These are phyloP conservation scores for Artibeus jamaicensis DNA, from an alignment of 2,797 vertebrate species.

Conservation along the genomic window DNA sequence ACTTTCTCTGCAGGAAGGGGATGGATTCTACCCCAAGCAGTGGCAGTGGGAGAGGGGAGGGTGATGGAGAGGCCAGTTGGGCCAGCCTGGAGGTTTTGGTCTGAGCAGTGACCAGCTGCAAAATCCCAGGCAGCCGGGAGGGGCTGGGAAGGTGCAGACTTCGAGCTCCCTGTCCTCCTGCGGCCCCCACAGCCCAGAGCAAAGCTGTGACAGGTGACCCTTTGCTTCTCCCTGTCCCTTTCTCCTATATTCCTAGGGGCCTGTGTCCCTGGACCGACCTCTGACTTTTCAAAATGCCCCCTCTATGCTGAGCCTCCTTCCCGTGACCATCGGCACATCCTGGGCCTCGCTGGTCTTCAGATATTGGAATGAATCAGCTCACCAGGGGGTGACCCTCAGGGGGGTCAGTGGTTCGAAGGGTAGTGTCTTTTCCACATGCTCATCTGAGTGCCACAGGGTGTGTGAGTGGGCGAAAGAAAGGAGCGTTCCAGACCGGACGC, in stretches of 20 bases:
- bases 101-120: rapidly evolving
- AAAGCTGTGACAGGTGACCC: rapidly evolving
- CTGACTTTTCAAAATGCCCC: not conserved
- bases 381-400: rapidly evolving
- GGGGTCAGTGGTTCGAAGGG: not conserved
- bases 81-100: rapidly evolving
- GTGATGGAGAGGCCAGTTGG: rapidly evolving
- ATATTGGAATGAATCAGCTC: not conserved
- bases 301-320: not conserved
- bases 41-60: too few species aligned
- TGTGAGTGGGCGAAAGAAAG: rapidly evolving
- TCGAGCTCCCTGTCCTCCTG: rapidly evolving
- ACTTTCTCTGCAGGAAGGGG: rapidly evolving
- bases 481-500: not conserved
- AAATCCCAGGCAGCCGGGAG: rapidly evolving
- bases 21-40: not conserved
- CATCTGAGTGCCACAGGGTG: not conserved
- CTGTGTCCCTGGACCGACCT: not conserved
- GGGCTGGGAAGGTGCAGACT: not conserved
- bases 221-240: not conserved
- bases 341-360: not conserved
- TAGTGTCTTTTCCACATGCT: not conserved
- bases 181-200: not conserved
- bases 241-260: rapidly evolving
- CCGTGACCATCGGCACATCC: not conserved